Percentiles rank a stretch among this genome's conserved stretches.
These are phyloP conservation scores for Noctilio leporinus DNA, from an alignment of 2,113 vertebrate species.

Conservation along the genomic window DNA sequence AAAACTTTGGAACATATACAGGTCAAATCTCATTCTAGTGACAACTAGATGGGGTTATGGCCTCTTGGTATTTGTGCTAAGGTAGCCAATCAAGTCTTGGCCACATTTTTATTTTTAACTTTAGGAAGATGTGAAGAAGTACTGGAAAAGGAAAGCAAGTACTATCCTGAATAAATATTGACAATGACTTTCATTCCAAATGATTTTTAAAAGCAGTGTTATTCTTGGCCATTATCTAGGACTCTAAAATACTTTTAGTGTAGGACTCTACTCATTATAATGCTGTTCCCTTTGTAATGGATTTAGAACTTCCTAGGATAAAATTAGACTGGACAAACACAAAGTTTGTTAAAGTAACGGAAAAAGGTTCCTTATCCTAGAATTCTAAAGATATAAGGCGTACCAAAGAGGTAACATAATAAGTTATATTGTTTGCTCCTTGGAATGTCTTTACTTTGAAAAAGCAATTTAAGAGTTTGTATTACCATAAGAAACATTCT, in stretches of 20 bases:
- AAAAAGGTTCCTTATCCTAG: not conserved
- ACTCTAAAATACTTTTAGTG: conserved; percentile 23
- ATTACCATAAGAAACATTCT: not conserved
- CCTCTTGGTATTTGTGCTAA: not conserved
- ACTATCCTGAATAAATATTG: conserved; percentile 16
- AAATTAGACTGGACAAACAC: not conserved
- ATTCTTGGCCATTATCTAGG: not conserved
- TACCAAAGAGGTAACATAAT: not conserved
- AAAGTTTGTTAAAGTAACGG: not conserved
- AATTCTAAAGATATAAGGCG: not conserved
- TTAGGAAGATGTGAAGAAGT: conserved; percentile 16
- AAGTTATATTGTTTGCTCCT: not conserved
- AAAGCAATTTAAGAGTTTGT: not conserved
- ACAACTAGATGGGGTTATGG: not conserved
- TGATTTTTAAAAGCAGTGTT: conserved; percentile 26
- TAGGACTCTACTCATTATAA: not conserved
- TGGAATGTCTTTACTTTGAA: not conserved
- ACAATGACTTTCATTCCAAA: conserved; percentile 51
- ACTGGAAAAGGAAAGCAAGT: not conserved
- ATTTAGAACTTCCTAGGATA: not conserved
- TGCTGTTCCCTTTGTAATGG: not conserved
- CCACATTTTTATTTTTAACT: conserved; percentile 41
- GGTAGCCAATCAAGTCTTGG: not conserved
- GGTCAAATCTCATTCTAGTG: conserved; percentile 24
- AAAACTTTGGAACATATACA: conserved; percentile 15